Conservation (phyloP, 2,888 invertebrate species). For the Cryptocephalus moraei region DNA sequence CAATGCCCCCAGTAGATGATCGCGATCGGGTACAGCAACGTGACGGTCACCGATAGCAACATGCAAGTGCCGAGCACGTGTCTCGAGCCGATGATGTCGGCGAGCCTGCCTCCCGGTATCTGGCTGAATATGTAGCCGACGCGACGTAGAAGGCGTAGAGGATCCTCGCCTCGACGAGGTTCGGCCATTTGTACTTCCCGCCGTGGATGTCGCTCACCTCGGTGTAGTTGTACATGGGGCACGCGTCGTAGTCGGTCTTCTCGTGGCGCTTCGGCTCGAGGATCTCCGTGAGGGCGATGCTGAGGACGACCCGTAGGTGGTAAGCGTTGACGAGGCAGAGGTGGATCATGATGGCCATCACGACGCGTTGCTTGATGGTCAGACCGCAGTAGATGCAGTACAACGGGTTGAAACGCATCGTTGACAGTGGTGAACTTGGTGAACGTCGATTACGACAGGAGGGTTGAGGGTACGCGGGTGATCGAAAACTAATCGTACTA, state of each 20-base stretch:
- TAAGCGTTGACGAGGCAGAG: neutral
- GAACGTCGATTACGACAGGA: too few relatives aligned
- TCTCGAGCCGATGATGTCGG: conserved; percentile 74
- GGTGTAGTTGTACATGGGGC: neutral
- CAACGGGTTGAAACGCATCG: neutral
- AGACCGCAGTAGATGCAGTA: neutral
- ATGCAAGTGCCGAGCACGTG: conserved; percentile 71
- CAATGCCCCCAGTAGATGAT: conserved; percentile 49
- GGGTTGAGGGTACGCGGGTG: too few relatives aligned
- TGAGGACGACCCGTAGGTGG: neutral
- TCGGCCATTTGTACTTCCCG: neutral
- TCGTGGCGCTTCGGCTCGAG: neutral
- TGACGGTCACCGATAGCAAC: conserved; percentile 66
- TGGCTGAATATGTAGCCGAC: neutral
- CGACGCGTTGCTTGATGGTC: neutral
- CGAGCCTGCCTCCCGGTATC: conserved; percentile 47
- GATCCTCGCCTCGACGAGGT: neutral
- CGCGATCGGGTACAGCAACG: conserved; percentile 57
- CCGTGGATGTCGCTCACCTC: neutral
- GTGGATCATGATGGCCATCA: neutral
- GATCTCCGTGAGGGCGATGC: neutral
- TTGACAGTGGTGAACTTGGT: too few relatives aligned
- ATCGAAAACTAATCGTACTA: too few relatives aligned
- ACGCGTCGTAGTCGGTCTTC: neutral
- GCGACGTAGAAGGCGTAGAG: neutral